Base-by-base conservation (phyloP, 2,113 vertebrate species). In the Gymnogyps californianus region DNA sequence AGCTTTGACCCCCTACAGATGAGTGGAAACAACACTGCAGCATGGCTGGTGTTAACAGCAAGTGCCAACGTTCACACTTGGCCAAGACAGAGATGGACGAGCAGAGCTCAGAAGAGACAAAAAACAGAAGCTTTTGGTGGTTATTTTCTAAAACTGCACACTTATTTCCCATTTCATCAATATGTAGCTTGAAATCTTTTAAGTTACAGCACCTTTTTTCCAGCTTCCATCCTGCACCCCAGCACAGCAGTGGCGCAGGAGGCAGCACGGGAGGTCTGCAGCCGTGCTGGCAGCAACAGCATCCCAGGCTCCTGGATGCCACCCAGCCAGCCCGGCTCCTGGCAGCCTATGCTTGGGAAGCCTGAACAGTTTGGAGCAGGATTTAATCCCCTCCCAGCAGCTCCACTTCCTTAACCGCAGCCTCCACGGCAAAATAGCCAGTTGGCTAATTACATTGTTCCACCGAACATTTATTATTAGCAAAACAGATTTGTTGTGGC, bases 211-310 rank as follows among this genome's bases (percentile, higher is more conserved):
- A 10, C 11, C 52, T 66, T 69, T 69, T 22, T 28, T 2, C 17
- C 47, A 32, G 24, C 55, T 46, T 10, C 11, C 11, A 5, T 1
- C 18, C 40, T 16, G 19, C 31, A 13, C 7, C 38, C 16, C 15
- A 4, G 57, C 0, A 5, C 6, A 13, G 51, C 21, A 8, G 40
- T 0, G 17, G 40, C 9, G 26, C 32, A 5, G 52, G 17, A 54
- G 52, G 72, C 29, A 32, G 24, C 34, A 25, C 2, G 1, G 28
- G 19, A 13, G 14, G 11, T 11, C 57, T 38, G 22, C 36, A 22
- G 15, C 34, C 34, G 7, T 9, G 2, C 18, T 5, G 25, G 28
- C 44, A 46, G 24, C 11, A 1, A 32, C 55, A 15, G 40, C 59
- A 74, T 21, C 32, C 25, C 9, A 3, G 16, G 47, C 32, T 61